phyloP scores from a whole-genome alignment of 2,113 vertebrate genomes.

The Oreochromis niloticus region DNA sequence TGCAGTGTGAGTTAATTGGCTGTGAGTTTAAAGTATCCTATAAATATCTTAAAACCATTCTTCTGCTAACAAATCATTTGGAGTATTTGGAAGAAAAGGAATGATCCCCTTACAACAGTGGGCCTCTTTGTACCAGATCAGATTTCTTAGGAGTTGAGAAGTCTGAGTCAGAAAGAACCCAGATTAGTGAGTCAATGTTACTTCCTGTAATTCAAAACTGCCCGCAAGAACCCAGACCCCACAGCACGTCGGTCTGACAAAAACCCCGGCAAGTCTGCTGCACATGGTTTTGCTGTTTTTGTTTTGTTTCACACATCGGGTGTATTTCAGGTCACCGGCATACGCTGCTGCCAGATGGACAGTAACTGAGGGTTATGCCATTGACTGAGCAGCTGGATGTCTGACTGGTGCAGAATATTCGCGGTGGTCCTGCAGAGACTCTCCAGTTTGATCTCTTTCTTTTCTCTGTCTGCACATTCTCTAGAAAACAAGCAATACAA shows the following conservation, averaged over 20 bases:
- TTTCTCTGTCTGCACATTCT: background rate
- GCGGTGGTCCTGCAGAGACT: background rate
- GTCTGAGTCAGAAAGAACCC: conserved; percentile 53
- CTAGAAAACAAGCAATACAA: background rate
- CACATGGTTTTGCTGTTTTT: conserved; percentile 11
- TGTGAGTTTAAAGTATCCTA: background rate
- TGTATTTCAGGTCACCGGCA: conserved; percentile 14
- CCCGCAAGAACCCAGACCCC: conserved; percentile 31
- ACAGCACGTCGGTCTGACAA: conserved; percentile 25
- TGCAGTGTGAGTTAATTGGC: background rate
- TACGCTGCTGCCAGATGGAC: conserved; percentile 19
- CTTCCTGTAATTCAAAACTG: conserved; percentile 65
- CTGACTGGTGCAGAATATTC: background rate
- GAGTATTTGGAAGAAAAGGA: background rate
- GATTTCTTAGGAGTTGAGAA: conserved; percentile 48
- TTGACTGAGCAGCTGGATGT: conserved; percentile 23
- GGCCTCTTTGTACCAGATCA: conserved; percentile 53
- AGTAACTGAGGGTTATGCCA: background rate
- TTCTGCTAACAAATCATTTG: background rate
- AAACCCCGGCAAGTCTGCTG: background rate
- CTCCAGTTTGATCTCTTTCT: background rate
- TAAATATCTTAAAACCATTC: background rate
- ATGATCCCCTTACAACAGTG: conserved; percentile 17
- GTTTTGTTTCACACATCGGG: background rate
- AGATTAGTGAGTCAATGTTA: conserved; percentile 57